These are phyloP conservation scores for Netelia inedita DNA, from an alignment of 2,888 invertebrate genomes.

Conservation along the genomic window DNA sequence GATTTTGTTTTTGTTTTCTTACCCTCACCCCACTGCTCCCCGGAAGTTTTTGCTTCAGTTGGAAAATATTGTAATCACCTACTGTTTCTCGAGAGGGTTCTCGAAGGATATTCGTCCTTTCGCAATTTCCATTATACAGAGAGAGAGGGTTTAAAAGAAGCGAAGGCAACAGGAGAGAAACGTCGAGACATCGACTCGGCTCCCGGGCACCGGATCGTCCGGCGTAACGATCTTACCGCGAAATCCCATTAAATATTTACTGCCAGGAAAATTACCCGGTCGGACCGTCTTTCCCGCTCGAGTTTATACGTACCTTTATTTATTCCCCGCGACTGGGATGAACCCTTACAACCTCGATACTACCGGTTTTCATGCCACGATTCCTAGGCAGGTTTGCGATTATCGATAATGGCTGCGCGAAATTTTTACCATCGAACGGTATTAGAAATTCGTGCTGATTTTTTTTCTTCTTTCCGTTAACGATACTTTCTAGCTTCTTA, in stretches of 20 bases:
- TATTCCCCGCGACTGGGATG: background rate
- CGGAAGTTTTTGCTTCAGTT: too few species aligned
- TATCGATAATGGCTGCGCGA: too few species aligned
- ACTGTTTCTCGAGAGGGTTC: slow-evolving; percentile 24
- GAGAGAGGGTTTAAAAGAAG: slow-evolving; percentile 28
- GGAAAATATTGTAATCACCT: background rate
- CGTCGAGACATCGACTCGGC: slow-evolving; percentile 30
- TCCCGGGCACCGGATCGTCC: slow-evolving; percentile 53
- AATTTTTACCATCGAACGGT: too few species aligned
- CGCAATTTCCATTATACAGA: slow-evolving; percentile 43
- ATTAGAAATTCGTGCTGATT: too few species aligned
- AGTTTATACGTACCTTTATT: slow-evolving; percentile 22
- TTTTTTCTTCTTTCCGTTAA: too few species aligned
- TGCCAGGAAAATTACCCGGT: slow-evolving; percentile 70
- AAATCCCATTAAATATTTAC: slow-evolving; percentile 76
- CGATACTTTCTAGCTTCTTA: too few species aligned
- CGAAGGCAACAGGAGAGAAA: slow-evolving; percentile 6
- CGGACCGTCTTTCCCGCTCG: slow-evolving; percentile 53
- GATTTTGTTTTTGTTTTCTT: background rate
- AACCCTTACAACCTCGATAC: slow-evolving; percentile 17
- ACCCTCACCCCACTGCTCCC: too few species aligned
- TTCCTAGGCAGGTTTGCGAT: background rate
- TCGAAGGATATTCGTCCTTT: slow-evolving; percentile 28
- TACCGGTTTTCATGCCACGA: background rate
- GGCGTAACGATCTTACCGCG: slow-evolving; percentile 67